Evolutionary conservation across 2,888 invertebrate genomes (phyloP), one percentile per base, ranked within the genome.

Genomic region (Ophion obscuratus): DNA sequence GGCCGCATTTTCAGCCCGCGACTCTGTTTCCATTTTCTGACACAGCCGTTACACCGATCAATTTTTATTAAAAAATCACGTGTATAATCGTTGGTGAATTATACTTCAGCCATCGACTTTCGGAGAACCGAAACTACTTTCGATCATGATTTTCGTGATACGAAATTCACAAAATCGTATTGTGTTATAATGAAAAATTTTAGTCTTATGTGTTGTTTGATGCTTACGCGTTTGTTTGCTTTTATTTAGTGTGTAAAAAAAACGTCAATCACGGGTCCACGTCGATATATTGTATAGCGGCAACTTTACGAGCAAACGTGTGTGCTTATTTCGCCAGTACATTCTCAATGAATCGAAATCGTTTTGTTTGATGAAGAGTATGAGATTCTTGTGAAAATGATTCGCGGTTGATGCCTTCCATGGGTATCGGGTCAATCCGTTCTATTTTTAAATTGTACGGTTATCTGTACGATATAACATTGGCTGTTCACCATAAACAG

Each of bases 171-270:
- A 27, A 20, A 17, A 62, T 24, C 10, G 10, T 64, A 64, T 31
- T 64, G 10, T 31, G 27, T 64, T 64, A 36, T 31, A 14, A 64
- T 64, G 2, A 64, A 64, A 64, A 64, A 36, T 64, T 17, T 17
- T 64, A 64, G 64, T 64, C 11, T 64, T 64, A 64, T 31, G 64
- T 64, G 24, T 64, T 14, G 64, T 31, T 64, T 14, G 5, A 64
- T 31, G 27, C 64, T 64, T 31, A 17, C 27, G 31, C 64, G 64
- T 64, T 64, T 64, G 53, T 53, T 53, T 53, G 53, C 53, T 53
- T 53, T 53, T 53, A 53, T 53, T 53, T 53, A 53, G 53, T 53
- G 17, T 53, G 53, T 64, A 64, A 64, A 64, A 64, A 3, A 64
- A 31, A 31, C 31, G 17, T 64, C 31, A 64, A 64, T 36, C 53